Conservation (phyloP, 2,113 vertebrate species). For the Leptosomus discolor region DNA sequence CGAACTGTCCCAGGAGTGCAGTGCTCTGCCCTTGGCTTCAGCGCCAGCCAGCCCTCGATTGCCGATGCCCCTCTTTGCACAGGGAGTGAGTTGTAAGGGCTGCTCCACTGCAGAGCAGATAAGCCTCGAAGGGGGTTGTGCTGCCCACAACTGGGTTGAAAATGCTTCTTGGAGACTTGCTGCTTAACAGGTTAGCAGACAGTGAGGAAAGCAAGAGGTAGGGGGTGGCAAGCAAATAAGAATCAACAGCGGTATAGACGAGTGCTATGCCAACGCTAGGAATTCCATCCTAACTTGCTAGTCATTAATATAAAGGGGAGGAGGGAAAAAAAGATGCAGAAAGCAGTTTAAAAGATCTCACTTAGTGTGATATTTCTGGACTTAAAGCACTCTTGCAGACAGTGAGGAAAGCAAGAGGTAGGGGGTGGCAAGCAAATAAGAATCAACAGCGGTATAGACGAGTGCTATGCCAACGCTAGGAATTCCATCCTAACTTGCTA, state of each 20-base stretch:
- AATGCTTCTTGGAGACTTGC: background rate
- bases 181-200: background rate
- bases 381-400: background rate
- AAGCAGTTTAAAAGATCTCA: background rate
- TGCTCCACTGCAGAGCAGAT: background rate
- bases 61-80: background rate
- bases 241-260: background rate
- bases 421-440: background rate
- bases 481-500: background rate
- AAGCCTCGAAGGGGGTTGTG: background rate
- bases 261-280: background rate
- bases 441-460: background rate
- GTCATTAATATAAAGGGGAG: background rate
- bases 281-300: background rate
- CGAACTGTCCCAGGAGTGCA: background rate
- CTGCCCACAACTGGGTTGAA: background rate
- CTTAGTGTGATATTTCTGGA: background rate
- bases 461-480: background rate
- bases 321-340: background rate
- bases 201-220: background rate
- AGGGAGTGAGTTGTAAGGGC: background rate
- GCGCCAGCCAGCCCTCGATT: fast-evolving
- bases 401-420: background rate
- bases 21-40: background rate
- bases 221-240: background rate